Percentiles rank a stretch among this genome's conserved stretches.
Evolutionary conservation across 2,113 vertebrate species (phyloP).

Genomic region (Telmatochromis brachygnathus): DNA sequence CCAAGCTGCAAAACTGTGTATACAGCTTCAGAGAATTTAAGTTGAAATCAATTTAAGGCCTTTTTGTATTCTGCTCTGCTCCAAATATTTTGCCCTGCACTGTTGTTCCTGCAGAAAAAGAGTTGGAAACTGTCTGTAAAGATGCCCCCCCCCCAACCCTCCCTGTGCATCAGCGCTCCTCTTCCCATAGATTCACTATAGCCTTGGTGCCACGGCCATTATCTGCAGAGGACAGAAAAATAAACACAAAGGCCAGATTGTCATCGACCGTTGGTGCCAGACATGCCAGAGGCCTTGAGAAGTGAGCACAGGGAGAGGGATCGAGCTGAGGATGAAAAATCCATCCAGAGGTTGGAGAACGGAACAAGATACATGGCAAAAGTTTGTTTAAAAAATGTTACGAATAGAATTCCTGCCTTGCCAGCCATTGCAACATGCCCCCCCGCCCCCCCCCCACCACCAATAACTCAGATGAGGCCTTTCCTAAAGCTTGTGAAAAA

Average conservation of each 20-base stretch:
- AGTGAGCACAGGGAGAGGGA: not conserved
- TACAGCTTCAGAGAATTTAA: not conserved
- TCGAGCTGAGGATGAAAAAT: not conserved
- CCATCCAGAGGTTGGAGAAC: not conserved
- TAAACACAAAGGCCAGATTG: constrained; percentile 40
- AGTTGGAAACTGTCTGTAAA: not conserved
- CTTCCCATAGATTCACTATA: constrained; percentile 5
- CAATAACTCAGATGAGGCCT: constrained; percentile 23
- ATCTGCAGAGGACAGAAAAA: constrained; percentile 38
- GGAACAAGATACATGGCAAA: not conserved
- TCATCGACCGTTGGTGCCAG: constrained; percentile 18
- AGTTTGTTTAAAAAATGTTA: constrained; percentile 19
- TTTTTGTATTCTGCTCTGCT: not conserved
- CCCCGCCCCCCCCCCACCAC: not conserved
- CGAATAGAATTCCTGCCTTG: not conserved
- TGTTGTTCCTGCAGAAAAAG: not conserved
- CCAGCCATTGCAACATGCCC: not conserved
- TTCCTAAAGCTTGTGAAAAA: constrained; percentile 21
- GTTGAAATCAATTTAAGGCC: not conserved
- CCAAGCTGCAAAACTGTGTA: not conserved
- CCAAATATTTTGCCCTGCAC: not conserved
- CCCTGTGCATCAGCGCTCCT: not conserved
- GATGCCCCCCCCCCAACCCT: not conserved
- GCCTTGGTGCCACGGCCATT: constrained; percentile 5
- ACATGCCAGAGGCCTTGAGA: constrained; percentile 11